Base-by-base conservation (phyloP, 2,888 invertebrate species). In the Eubasilissa splendida region DNA sequence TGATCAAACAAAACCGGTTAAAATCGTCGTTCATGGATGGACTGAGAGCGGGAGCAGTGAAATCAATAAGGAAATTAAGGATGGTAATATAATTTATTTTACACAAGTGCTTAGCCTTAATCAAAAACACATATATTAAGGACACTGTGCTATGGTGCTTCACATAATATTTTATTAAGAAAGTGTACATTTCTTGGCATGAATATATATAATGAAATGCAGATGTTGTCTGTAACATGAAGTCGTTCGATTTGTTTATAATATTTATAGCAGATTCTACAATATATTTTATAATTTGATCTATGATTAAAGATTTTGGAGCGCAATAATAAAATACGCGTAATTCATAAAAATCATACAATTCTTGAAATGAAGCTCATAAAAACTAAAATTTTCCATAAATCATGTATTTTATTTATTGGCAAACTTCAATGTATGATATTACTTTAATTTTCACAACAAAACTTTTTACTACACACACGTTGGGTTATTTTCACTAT, bases 1-100 rank as follows among this genome's bases (percentile, higher is more conserved):
- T 82, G 76, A 81, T 14, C 85, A 83, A 11, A 85, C 82, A 73
- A 86, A 87, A 0, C 86, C 87, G 0, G 65, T 86, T 10, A 87
- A 86, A 76, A 85, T 89, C 7, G 85, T 89, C 56, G 87, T 87
- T 3, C 89, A 89, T 77, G 89, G 89, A 14, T 89, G 88, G 88
- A 87, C 87, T 84, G 79, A 71, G 53, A 42, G 79, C 10, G 68
- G 87, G 10, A 86, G 87, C 84, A 85, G 87, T 10, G 84, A 82
- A 1, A 84, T 88, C 68, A 81, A 79, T 82, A 84, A 86, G 7
- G 77, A 85, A 10, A 85, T 88, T 70, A 87, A 86, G 0, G 83
- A 86, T 3, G 88, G 88, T 88, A 86, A 81, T 12, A 59, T 42
- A 58, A 4, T n/a, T 11, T 54, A 12, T 53, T 14, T 22, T 14